A percentile compares a stretch with the other conserved stretches of the same genome.
Conservation (phyloP, 2,113 vertebrate species). For the Passer montanus region DNA sequence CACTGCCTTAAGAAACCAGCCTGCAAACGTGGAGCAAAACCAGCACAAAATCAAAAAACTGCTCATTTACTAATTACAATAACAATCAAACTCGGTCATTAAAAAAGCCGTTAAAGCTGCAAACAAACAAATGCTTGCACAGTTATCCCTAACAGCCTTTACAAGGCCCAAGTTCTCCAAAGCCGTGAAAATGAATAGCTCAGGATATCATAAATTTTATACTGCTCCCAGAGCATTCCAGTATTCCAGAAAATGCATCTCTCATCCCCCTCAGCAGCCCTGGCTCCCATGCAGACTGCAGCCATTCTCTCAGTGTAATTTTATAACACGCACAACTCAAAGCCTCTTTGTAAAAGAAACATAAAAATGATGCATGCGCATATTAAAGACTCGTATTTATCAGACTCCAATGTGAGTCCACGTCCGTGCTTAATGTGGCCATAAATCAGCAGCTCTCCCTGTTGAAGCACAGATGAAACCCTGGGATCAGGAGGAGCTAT, state of each 20-base stretch:
- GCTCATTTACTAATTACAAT: constrained; percentile 43
- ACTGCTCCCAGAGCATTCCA: constrained; percentile 21
- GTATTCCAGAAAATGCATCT: constrained; percentile 7
- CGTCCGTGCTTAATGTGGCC: constrained; percentile 3
- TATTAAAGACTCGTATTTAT: constrained; percentile 62
- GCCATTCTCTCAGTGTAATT: constrained; percentile 25
- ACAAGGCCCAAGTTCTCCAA: constrained; percentile 24
- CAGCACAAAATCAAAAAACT: not conserved
- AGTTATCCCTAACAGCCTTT: not conserved
- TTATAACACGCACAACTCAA: constrained; percentile 52
- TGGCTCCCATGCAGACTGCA: constrained; percentile 37
- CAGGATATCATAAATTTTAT: constrained; percentile 43
- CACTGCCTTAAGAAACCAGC: not conserved
- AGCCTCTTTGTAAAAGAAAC: constrained; percentile 61
- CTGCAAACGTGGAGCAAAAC: not conserved
- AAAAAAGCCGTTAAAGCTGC: constrained; percentile 31
- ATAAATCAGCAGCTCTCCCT: constrained; percentile 43
- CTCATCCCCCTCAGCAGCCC: constrained; percentile 20
- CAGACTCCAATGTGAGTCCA: constrained; percentile 58
- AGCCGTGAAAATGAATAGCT: constrained; percentile 43
- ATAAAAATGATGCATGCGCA: constrained; percentile 70
- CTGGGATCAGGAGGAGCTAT: not conserved
- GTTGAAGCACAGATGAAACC: not conserved
- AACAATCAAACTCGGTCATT: constrained; percentile 10
- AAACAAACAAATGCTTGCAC: constrained; percentile 20